Base-by-base conservation (phyloP, 2,888 invertebrate species). In the Chrysomela aeneicollis region DNA sequence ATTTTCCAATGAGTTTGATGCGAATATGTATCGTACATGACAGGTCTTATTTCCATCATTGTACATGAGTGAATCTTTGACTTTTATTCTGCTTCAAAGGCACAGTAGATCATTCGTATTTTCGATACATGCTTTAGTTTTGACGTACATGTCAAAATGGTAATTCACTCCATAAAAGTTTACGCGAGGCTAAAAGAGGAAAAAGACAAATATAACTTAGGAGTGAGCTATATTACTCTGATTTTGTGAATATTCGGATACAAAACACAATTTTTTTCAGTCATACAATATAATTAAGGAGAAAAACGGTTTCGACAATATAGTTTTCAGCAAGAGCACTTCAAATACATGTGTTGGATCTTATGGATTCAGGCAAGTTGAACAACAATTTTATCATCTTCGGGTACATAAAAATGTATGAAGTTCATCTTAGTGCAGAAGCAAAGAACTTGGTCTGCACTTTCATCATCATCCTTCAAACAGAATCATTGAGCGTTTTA, bases 131-230 rank as follows among this genome's bases (percentile, higher is more conserved):
- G 52, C 4, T 37, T 37, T 18, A 10, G 4, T 17, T 46, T 21
- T 46, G 46, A 46, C 46, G 6, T 15, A 42, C 17, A 26, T 49
- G 61, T 55, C 64, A 75, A 71, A 65, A 84, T 83, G 83, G 81
- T 82, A 19, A 79, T 79, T 67, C 82, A 82, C 70, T 72, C 79
- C 18, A 83, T 84, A 62, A 83, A 82, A 77, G 82, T 84, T 4
- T 84, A 78, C 66, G 83, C 83, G 2, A 78, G 84, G 64, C 58
- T 84, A n/a, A 83, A 81, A 70, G 73, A 70, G 15, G 77, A 77
- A 69, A 52, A 18, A 26, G 59, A 59, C 12, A 42, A 26, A 15
- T 30, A 55, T 22, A 46, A 68, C 59, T 47, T 52, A 52, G 59
- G 18, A 26, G 59, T 68, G 49, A 63, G 59, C 15, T 49, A 0